These are phyloP conservation scores for Morelia viridis DNA, from an alignment of 2,797 vertebrate genomes.

Conservation along the genomic window DNA sequence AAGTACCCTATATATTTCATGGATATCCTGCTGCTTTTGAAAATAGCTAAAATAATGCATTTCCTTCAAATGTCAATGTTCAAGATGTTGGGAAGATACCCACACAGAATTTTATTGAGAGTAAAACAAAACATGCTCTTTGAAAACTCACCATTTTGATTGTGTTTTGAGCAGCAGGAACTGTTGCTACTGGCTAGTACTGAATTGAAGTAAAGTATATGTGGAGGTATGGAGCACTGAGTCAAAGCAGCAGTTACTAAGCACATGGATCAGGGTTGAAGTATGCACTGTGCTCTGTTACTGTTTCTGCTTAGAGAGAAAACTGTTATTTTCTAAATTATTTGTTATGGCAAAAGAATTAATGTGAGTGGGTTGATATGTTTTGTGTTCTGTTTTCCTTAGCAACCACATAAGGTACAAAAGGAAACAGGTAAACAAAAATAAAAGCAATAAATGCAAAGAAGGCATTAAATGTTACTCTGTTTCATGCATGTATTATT, in stretches of 20 bases:
- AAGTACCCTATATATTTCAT: neutral
- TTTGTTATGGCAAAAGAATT: neutral
- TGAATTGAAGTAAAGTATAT: neutral
- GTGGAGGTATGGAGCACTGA: neutral
- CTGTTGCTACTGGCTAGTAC: neutral
- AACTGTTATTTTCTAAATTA: neutral
- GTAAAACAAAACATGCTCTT: neutral
- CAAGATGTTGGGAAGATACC: neutral
- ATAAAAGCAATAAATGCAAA: neutral
- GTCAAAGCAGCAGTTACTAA: neutral
- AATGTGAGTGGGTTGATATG: neutral
- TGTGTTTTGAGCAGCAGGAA: neutral
- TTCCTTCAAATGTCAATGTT: neutral
- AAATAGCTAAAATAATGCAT: neutral
- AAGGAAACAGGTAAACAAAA: neutral
- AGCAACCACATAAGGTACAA: neutral
- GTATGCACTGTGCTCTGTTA: neutral
- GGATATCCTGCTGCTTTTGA: neutral
- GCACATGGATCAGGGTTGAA: neutral
- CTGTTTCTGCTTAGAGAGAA: neutral
- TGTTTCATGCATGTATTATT: neutral
- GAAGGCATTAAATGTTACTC: neutral
- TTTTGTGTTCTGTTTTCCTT: neutral
- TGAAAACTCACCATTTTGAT: neutral
- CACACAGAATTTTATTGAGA: neutral